phyloP scores from a whole-genome alignment of 2,888 invertebrate species.

The Andrena fulva region DNA sequence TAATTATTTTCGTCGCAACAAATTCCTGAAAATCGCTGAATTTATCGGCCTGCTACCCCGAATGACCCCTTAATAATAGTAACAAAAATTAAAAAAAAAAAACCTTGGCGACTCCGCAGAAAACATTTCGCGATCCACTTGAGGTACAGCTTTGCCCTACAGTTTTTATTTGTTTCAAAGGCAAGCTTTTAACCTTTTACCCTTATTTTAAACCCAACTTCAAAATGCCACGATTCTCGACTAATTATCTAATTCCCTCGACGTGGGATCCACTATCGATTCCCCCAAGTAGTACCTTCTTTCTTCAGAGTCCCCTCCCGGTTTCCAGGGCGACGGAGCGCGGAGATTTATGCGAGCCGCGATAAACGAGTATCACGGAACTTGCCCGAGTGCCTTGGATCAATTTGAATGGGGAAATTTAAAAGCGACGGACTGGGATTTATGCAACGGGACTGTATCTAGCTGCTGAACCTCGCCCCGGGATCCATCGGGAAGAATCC shows the following conservation, averaged over 20 bases:
- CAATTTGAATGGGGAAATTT: conserved; percentile 20
- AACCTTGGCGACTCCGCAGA: too few species aligned
- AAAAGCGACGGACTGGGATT: conserved; percentile 8
- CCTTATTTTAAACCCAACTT: neutral
- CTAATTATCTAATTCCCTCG: too few species aligned
- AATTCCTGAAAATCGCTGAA: too few species aligned
- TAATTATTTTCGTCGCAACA: too few species aligned
- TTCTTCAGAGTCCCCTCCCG: neutral
- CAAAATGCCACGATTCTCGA: neutral
- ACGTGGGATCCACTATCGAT: too few species aligned
- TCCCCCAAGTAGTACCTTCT: neutral
- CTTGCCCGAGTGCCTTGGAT: neutral
- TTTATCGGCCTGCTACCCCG: too few species aligned
- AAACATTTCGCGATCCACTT: too few species aligned
- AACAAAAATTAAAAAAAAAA: too few species aligned
- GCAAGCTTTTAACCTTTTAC: neutral
- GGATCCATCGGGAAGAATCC: conserved; percentile 40
- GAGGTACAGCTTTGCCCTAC: too few species aligned
- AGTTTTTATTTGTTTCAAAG: conserved; percentile 23
- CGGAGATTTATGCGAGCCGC: conserved; percentile 15
- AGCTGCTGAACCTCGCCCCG: neutral
- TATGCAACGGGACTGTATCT: conserved; percentile 8
- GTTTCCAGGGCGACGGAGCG: conserved; percentile 12
- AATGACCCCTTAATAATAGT: too few species aligned
- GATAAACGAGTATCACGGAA: neutral